phyloP scores from a whole-genome alignment of 2,113 vertebrate genomes.

The Bubo bubo region DNA sequence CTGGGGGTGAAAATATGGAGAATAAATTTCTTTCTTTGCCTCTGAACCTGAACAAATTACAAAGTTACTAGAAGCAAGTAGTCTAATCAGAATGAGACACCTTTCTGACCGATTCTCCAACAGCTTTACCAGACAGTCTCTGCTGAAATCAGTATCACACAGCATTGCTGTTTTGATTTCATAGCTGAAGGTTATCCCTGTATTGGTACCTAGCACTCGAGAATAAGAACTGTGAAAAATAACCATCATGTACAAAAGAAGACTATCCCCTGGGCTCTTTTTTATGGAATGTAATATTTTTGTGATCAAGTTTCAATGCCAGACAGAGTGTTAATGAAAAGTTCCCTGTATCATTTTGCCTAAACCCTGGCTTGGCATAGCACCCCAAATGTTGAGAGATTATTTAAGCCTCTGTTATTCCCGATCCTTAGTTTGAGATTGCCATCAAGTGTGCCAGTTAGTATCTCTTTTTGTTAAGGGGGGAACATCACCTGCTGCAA shows the following conservation, averaged over 20 bases:
- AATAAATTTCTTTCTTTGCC: neutral
- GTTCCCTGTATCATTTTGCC: neutral
- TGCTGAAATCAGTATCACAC: neutral
- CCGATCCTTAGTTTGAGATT: neutral
- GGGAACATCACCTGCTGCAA: neutral
- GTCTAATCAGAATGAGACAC: neutral
- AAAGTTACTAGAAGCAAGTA: neutral
- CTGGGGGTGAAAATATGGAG: neutral
- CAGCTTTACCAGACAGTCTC: neutral
- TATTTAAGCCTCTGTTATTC: neutral
- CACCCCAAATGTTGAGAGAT: neutral
- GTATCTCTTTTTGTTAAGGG: neutral
- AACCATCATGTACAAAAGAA: neutral
- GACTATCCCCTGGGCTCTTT: neutral
- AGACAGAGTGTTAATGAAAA: neutral
- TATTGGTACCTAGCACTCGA: neutral
- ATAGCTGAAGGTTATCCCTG: neutral
- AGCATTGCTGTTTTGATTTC: neutral
- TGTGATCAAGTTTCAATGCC: neutral
- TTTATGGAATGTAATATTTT: neutral
- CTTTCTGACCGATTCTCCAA: neutral
- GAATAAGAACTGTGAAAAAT: neutral
- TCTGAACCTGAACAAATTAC: slow-evolving; percentile 34
- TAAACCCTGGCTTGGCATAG: neutral
- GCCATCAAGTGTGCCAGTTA: neutral